phyloP scores from a whole-genome alignment of 2,113 vertebrate genomes.

The Dissostichus mawsoni region DNA sequence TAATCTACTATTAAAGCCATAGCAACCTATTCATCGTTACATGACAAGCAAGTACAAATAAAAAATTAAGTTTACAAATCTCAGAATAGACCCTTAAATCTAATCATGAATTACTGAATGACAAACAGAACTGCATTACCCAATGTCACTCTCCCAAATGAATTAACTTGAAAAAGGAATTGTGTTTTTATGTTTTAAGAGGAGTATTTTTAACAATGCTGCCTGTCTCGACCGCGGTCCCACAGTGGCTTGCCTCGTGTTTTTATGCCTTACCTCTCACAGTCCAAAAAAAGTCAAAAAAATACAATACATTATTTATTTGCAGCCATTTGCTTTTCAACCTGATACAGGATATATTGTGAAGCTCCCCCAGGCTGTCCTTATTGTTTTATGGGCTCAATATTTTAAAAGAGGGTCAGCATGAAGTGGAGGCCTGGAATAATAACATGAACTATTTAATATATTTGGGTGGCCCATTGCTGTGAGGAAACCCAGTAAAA shows the following conservation, averaged over 20 bases:
- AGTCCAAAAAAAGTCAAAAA: neutral
- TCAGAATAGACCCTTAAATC: neutral
- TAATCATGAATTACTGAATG: neutral
- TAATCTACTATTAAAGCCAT: neutral
- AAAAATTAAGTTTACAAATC: no score
- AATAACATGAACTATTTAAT: slow-evolving; percentile 64
- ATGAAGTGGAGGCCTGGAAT: slow-evolving; percentile 47
- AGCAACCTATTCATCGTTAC: neutral
- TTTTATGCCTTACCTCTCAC: neutral
- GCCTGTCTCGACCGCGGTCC: neutral
- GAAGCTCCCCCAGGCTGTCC: slow-evolving; percentile 22
- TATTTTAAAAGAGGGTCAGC: slow-evolving; percentile 61
- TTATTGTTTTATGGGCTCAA: slow-evolving; percentile 42
- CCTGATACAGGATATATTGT: neutral
- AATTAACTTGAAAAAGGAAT: neutral
- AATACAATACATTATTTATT: neutral
- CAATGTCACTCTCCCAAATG: neutral
- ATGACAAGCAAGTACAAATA: neutral
- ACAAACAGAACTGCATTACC: neutral
- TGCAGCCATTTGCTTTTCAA: neutral
- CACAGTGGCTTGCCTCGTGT: neutral
- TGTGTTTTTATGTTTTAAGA: neutral
- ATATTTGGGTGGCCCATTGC: slow-evolving; percentile 77
- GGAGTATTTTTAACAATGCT: neutral
- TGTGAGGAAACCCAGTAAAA: slow-evolving; percentile 48